A percentile compares a stretch with the other conserved stretches of the same genome.
Conservation (phyloP, 1,140 invertebrate species). For the Platyura marginata region DNA sequence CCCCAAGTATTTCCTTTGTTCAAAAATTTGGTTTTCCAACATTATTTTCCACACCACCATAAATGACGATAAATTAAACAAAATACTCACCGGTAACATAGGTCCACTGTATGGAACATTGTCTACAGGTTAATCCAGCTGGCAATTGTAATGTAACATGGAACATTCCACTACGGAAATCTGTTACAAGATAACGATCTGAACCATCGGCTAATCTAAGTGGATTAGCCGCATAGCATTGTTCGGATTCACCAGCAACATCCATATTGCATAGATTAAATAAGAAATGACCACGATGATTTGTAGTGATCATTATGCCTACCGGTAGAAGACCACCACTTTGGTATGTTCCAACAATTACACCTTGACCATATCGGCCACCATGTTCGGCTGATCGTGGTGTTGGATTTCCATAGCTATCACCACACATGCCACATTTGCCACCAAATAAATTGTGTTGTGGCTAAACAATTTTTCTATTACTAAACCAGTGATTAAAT, state of each 20-base stretch:
- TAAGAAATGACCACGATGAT: conserved; percentile 28
- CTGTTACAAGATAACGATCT: conserved; percentile 7
- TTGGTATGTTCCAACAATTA: conserved; percentile 25
- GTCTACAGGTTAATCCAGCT: conserved; percentile 26
- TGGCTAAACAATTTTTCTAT: too few relatives aligned
- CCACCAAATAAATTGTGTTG: conserved; percentile 25
- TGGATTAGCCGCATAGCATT: conserved; percentile 27
- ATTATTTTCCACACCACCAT: too few relatives aligned
- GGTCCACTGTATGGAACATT: conserved; percentile 42
- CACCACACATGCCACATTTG: conserved; percentile 33
- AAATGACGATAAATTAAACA: background rate
- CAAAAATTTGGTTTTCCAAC: too few relatives aligned
- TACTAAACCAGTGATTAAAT: too few relatives aligned
- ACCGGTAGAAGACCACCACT: conserved; percentile 16
- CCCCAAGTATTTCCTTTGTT: conserved; percentile 29
- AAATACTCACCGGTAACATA: conserved; percentile 19
- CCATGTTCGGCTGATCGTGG: conserved; percentile 33
- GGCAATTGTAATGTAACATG: conserved; percentile 21
- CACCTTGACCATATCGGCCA: conserved; percentile 31
- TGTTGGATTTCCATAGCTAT: conserved; percentile 21
- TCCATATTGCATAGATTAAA: conserved; percentile 29
- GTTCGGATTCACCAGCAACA: conserved; percentile 23
- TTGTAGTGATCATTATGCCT: conserved; percentile 24
- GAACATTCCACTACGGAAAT: conserved; percentile 1
- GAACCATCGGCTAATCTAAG: conserved; percentile 23